Base-by-base conservation (phyloP, 2,113 vertebrate species). In the Jacana jacana region DNA sequence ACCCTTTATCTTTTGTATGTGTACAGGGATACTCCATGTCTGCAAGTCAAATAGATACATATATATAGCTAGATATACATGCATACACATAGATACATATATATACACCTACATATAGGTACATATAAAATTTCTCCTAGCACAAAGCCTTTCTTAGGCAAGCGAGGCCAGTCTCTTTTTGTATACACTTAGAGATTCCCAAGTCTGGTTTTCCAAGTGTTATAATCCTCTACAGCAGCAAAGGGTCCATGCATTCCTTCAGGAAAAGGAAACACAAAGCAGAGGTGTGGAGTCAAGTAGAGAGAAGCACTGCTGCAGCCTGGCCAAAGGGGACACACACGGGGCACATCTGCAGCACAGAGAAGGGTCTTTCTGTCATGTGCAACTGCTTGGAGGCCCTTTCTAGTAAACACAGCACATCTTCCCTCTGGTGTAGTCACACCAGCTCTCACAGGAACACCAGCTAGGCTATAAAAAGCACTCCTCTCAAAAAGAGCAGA, bases 1-100 rank as follows among this genome's bases (percentile, higher is more conserved):
- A 10, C 13, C 5, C 25, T 69, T 83, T 54, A 1, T n/a, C 7
- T 86, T 54, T 30, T 30, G 11, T 8, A 23, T 2, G 3, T 11
- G 7, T 12, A 39, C 4, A 12, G 24, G 44, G 10, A 35, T 2
- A 57, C 44, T 6, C 8, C 15, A 4, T 0, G 1, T 4, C 17
- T 4, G 12, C 8, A 31, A 23, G 27, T 9, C 10, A 23, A n/a
- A 30, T 4, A n/a, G n/a, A n/a, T n/a, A n/a, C n/a, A n/a, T n/a
- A n/a, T n/a, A n/a, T n/a, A n/a, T n/a, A n/a, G n/a, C n/a, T n/a
- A n/a, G n/a, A n/a, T n/a, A n/a, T n/a, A n/a, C n/a, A n/a, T n/a
- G n/a, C n/a, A n/a, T n/a, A n/a, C n/a, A n/a, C n/a, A n/a, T n/a
- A n/a, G n/a, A n/a, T n/a, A n/a, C n/a, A n/a, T n/a, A n/a, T n/a